Conservation (phyloP, 2,888 invertebrate species). For the Peribatodes rhomboidaria region DNA sequence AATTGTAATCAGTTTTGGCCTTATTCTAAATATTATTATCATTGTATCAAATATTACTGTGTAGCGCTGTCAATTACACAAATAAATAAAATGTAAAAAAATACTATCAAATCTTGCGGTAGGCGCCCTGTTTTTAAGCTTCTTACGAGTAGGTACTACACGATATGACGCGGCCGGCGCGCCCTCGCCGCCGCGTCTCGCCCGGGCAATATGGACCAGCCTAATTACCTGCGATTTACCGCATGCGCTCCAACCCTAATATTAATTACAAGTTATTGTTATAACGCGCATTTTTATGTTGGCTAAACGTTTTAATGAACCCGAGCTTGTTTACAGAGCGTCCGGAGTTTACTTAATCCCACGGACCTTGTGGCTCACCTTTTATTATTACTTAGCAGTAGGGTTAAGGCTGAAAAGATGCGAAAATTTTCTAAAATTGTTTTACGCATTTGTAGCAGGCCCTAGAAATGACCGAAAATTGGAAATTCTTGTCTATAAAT, state of each 20-base stretch:
- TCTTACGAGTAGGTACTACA: not conserved
- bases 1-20: too few relatives aligned
- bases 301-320: conserved; percentile 51
- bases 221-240: conserved; percentile 81
- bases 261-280: conserved; percentile 72
- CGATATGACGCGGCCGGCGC: conserved; percentile 61
- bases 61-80: too few relatives aligned
- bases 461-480: too few relatives aligned
- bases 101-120: too few relatives aligned
- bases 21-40: too few relatives aligned
- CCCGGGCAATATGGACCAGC: conserved; percentile 55
- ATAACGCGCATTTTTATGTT: conserved; percentile 55
- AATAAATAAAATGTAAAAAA: too few relatives aligned
- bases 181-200: conserved; percentile 49
- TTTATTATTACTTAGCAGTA: conserved; percentile 11
- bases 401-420: not conserved
- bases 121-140: conserved; percentile 30
- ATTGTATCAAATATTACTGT: too few relatives aligned
- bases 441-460: too few relatives aligned
- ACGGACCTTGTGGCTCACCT: conserved; percentile 16
- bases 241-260: conserved; percentile 61
- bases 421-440: not conserved
- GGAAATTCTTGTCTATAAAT: too few relatives aligned
- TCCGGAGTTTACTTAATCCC: conserved; percentile 44
- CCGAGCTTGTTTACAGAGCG: conserved; percentile 50